A percentile compares a stretch with the other conserved stretches of the same genome.
Evolutionary conservation across 2,113 vertebrate species (phyloP).

Genomic region (Phylloscopus trochilus): DNA sequence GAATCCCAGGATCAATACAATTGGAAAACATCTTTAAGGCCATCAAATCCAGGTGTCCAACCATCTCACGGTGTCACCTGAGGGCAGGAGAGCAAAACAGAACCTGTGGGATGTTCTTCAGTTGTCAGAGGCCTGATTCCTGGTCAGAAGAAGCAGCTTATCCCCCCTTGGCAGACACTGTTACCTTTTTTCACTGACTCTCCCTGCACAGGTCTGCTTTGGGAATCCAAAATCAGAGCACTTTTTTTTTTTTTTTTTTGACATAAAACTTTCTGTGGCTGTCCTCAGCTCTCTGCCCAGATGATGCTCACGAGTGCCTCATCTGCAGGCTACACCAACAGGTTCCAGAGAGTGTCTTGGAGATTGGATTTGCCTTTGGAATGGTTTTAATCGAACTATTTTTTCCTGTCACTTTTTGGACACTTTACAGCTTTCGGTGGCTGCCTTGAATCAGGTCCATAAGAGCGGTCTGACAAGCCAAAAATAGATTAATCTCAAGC

Average conservation of each 20-base stretch:
- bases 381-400: background rate
- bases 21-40: background rate
- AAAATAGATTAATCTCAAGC: background rate
- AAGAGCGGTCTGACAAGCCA: background rate
- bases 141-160: background rate
- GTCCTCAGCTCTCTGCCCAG: background rate
- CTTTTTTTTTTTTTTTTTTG: background rate
- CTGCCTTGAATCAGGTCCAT: conserved; percentile 3
- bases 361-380: background rate
- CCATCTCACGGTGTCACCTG: background rate
- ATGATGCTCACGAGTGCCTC: background rate
- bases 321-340: background rate
- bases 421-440: background rate
- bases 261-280: background rate
- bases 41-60: background rate
- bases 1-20: background rate
- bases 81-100: background rate
- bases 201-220: background rate
- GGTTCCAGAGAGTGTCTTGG: background rate
- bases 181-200: background rate
- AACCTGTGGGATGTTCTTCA: background rate
- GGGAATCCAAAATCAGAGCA: background rate
- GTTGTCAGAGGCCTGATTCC: background rate
- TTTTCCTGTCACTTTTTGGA: background rate
- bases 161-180: background rate